Evolutionary conservation across 30 jellyfish, hydroid and myxozoan species (phyloP), one percentile per base, ranked within the genome.

Genomic region (Mastigias papua): DNA sequence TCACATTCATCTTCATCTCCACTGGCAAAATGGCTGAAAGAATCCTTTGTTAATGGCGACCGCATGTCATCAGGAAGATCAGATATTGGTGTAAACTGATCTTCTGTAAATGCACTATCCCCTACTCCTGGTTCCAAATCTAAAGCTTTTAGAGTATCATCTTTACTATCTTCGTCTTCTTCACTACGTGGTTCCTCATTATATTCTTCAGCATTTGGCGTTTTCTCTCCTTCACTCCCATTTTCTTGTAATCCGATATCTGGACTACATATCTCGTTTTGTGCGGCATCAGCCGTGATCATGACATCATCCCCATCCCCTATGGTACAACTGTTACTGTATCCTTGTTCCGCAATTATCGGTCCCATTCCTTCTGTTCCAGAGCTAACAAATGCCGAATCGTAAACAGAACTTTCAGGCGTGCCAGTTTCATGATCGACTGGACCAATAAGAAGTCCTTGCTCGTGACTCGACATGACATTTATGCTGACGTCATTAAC

Each of bases 61-160:
- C 76, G 65, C 23, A 48, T 48, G 23, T 49, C 94, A 1, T 85
- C 94, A 13, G 94, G 88, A 2, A 85, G 88, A 73, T 85, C 94
- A 20, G 94, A 85, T 16, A 85, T 69, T 9, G 94, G 94, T 4
- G 94, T 85, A 69, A 64, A 85, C 10, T 34, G 51, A 13, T 69
- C 94, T 8, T 85, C 94, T 21, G 65, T 57, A 0, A 29, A 13
- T 1, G 35, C 26, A 7, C 50, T 20, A 20, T 34, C 91, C 4
- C 26, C n/a, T 51, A 1, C 76, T 20, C 0, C 77, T 7, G 4
- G 21, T 51, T 30, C 42, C 37, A 80, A 49, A 34, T 80, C 74
- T 11, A 62, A 31, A 34, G 68, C 37, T 29, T 37, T 34, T 37
- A 72, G 25, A 34, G 33, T 66, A 26, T 34, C 79, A 31, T 37